phyloP scores from a whole-genome alignment of 2,888 invertebrate genomes.

The Lasioglossum calceatum region DNA sequence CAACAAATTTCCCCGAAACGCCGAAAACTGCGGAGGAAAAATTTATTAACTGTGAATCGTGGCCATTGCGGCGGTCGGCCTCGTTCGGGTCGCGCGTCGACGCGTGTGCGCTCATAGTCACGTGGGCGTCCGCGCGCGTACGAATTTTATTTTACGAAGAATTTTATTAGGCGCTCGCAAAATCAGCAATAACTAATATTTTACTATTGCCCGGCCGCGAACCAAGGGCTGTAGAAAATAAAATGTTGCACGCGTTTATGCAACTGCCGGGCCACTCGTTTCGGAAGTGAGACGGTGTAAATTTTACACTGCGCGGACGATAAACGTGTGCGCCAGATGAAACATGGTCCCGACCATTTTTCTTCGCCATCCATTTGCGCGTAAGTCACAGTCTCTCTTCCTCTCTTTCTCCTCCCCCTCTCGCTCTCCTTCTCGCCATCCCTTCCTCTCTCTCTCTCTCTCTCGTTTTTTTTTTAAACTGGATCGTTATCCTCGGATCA shows the following conservation, averaged over 20 bases:
- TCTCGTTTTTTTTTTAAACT: conserved; percentile 28
- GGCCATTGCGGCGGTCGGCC: conserved; percentile 5
- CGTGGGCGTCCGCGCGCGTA: conserved; percentile 19
- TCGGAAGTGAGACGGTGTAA: conserved; percentile 78
- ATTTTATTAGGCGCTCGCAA: conserved; percentile 77
- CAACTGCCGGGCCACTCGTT: conserved; percentile 69
- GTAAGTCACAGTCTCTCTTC: conserved; percentile 47
- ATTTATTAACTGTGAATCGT: conserved; percentile 81
- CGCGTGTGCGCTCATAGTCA: neutral
- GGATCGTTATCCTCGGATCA: conserved; percentile 70
- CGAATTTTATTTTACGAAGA: conserved; percentile 75
- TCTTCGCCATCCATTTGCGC: conserved; percentile 69
- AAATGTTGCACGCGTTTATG: conserved; percentile 75
- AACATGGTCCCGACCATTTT: conserved; percentile 73
- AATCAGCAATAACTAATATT: conserved; percentile 79
- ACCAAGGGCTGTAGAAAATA: conserved; percentile 70
- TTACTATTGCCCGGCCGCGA: conserved; percentile 66
- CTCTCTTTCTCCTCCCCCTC: neutral
- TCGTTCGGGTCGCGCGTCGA: neutral
- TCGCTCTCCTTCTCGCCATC: neutral
- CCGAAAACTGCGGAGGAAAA: conserved; percentile 71
- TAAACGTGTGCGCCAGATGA: conserved; percentile 74
- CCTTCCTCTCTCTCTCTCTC: neutral
- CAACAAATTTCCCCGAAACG: conserved; percentile 69
- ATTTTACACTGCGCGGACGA: conserved; percentile 74